Evolutionary conservation across 1,140 invertebrate genomes (phyloP), one percentile per base, ranked within the genome.

Genomic region (Patella vulgata): DNA sequence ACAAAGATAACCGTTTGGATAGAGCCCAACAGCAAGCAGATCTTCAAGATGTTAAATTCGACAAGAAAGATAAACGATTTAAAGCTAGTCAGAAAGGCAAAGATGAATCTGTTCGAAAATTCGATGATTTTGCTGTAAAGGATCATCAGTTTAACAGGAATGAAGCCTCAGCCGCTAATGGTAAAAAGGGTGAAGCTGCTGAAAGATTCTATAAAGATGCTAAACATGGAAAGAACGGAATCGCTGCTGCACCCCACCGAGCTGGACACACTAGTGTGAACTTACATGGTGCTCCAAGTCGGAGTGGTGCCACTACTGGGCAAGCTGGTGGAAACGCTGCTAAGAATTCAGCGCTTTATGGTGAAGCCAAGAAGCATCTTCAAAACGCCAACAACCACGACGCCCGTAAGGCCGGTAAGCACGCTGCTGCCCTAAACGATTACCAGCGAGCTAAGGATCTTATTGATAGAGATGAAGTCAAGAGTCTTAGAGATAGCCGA

Each of bases 171-270:
- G 59, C 54, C 23, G 44, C 28, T 11, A 51, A 60, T 25, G 65
- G 55, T 36, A 39, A 53, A 42, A 48, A 31, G 25, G 33, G 52
- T 4, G 43, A 47, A 9, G 52, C 48, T 27, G 43, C 43, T n/a
- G 59, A 67, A 27, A 62, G 62, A 48, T 67, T 52, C 44, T 67
- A 62, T 44, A 55, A 55, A 2, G 65, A 62, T 28, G 54, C 46
- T 12, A 40, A 47, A 12, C 33, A 31, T 23, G 30, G 36, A 31
- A 25, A 42, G 14, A 9, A 44, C 23, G n/a, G 25, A 6, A 23
- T n/a, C 5, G 12, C 30, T 21, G 36, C 27, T 8, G 57, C 21
- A 6, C 11, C 36, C 5, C 19, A 6, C 17, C 48, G 30, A 21
- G 50, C 42, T 14, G 59, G 36, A 19, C 27, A 46, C 27, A 54